Evolutionary conservation across 2,797 vertebrate species (phyloP).

Genomic region (Karalla daura): DNA sequence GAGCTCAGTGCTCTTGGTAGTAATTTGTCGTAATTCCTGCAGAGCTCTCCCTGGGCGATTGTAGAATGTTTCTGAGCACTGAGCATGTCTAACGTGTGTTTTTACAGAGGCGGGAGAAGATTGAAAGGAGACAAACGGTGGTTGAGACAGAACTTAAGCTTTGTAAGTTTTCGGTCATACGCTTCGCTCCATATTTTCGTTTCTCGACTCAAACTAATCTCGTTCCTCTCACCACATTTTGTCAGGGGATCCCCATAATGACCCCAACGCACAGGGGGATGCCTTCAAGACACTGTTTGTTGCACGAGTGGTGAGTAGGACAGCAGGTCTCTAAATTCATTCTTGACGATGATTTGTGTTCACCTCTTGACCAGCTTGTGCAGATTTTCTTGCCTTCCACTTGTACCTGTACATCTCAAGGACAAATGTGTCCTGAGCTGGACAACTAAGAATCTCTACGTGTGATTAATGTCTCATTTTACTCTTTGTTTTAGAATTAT

Average conservation of each 20-base stretch:
- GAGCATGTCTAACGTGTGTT: conserved; percentile 4
- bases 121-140: conserved; percentile 91
- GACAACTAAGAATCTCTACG: neutral
- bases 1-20: no score
- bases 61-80: no score
- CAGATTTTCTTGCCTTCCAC: no score
- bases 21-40: neutral
- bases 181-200: neutral
- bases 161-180: conserved; percentile 83
- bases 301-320: conserved; percentile 90
- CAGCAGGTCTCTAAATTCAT: neutral
- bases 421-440: no score
- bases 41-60: no score
- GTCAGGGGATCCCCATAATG: conserved; percentile 95
- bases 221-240: neutral
- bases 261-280: conserved; percentile 94
- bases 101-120: conserved; percentile 93
- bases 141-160: conserved; percentile 94
- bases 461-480: neutral
- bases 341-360: no score
- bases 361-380: no score
- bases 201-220: neutral
- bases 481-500: conserved; percentile 86
- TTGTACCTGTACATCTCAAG: no score
- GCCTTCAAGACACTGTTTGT: conserved; percentile 97